These are phyloP conservation scores for Phyllostomus discolor DNA, from an alignment of 2,113 vertebrate species.

Conservation along the genomic window DNA sequence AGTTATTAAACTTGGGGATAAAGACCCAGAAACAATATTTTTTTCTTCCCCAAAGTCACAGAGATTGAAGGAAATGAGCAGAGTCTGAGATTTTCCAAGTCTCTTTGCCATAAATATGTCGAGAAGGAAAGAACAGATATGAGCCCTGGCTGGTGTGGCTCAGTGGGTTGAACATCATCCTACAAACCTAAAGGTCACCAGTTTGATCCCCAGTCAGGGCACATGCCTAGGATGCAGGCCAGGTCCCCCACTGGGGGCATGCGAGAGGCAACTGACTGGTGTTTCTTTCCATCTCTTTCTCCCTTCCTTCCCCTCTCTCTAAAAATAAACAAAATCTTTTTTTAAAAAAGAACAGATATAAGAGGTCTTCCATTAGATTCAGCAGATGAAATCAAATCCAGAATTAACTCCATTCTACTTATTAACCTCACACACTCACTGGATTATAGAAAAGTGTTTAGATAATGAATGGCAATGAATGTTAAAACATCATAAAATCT, in stretches of 20 bases:
- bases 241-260: too few relatives aligned
- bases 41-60: not conserved
- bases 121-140: not conserved
- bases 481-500: conserved; percentile 73
- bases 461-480: conserved; percentile 58
- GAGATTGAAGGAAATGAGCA: not conserved
- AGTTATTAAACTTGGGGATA: not conserved
- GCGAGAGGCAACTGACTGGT: too few relatives aligned
- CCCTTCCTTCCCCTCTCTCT: too few relatives aligned
- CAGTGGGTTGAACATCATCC: too few relatives aligned
- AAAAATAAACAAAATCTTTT: too few relatives aligned
- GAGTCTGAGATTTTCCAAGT: not conserved
- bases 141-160: too few relatives aligned
- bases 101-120: not conserved
- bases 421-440: conserved; percentile 56
- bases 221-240: too few relatives aligned
- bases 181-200: too few relatives aligned
- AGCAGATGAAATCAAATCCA: conserved; percentile 44
- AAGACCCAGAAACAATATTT: not conserved
- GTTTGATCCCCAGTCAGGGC: too few relatives aligned
- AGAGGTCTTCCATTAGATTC: not conserved
- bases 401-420: conserved; percentile 67
- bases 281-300: too few relatives aligned
- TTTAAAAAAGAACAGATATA: not conserved
- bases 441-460: conserved; percentile 54